Base-by-base conservation (phyloP, 2,888 invertebrate species). In the Syrista parreyssii region DNA sequence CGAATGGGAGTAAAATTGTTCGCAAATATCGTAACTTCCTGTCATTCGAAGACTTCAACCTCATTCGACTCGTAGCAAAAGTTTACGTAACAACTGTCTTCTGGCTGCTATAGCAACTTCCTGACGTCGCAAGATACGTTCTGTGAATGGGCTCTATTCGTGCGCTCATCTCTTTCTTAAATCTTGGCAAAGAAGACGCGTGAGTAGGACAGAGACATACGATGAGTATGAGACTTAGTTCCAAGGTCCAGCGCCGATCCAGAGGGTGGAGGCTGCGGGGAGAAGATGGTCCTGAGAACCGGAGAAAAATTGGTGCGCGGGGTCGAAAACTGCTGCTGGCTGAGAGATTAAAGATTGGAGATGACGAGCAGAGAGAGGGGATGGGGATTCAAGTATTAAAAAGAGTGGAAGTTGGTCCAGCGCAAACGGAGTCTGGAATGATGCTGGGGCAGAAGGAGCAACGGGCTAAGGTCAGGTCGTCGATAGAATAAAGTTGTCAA, bases 401-500 rank as follows among this genome's bases (percentile, higher is more conserved):
- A 55, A 55, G 55, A 55, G 55, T 23, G 55, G 55, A 55, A 55
- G 55, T 55, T 55, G 55, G 55, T 55, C 55, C 55, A 40, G 75
- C 30, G 31, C n/a, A 12, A 36, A 32, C 68, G 75, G 68, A 55
- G 73, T 76, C 75, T 35, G 69, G 76, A 74, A 77, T 73, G 76
- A 74, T 75, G 79, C 76, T 74, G 79, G 12, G 9, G 55, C 76
- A 77, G 73, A 36, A 36, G 73, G 73, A 35, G 73, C 35, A 73
- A n/a, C 9, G 55, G 23, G 23, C 9, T 55, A 23, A 9, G 31
- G 71, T 33, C 71, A 33, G 31, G 71, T 32, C 71, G 72, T 34
- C 78, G 81, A 83, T 82, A 81, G 84, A 83, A 84, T 84, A 82
- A 84, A 86, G 85, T 84, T 84, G 87, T 84, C 83, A 84, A 80